Percentiles rank a stretch among this genome's conserved stretches.
Conservation (phyloP, 2,888 invertebrate species). For the Psylliodes chrysocephalus region DNA sequence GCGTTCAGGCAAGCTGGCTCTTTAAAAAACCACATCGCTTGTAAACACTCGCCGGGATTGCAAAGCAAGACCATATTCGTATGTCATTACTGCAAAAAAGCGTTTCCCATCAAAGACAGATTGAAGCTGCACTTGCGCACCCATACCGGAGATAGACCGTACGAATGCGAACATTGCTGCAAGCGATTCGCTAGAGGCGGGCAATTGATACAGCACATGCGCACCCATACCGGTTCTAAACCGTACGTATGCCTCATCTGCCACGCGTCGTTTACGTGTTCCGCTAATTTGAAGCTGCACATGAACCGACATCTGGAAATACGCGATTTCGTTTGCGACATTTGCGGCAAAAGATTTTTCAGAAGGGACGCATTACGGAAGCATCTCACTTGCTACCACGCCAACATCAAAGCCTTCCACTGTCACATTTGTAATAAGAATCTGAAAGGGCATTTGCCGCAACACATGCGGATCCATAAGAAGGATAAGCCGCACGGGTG, state of each 20-base stretch:
- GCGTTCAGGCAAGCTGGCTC: constrained; percentile 74
- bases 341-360: constrained; percentile 82
- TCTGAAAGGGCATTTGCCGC: constrained; percentile 82
- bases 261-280: constrained; percentile 75
- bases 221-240: constrained; percentile 78
- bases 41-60: constrained; percentile 66
- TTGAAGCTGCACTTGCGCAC: constrained; percentile 77
- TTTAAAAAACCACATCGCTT: constrained; percentile 72
- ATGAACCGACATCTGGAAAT: constrained; percentile 78
- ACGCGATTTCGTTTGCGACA: constrained; percentile 80
- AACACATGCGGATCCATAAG: constrained; percentile 84
- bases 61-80: constrained; percentile 67
- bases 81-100: constrained; percentile 80
- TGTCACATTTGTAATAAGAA: constrained; percentile 85
- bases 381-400: constrained; percentile 81
- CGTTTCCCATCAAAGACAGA: constrained; percentile 80
- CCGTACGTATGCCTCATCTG: constrained; percentile 79
- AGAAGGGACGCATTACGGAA: constrained; percentile 79
- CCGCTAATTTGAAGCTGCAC: constrained; percentile 72
- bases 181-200: constrained; percentile 79
- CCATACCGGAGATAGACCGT: constrained; percentile 78
- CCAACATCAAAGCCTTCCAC: constrained; percentile 77
- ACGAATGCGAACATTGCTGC: constrained; percentile 71
- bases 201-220: constrained; percentile 79
- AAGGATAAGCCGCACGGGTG: constrained; percentile 82